Base-by-base conservation (phyloP, 2,888 invertebrate species). In the Dyspetes luteomarginatus region DNA sequence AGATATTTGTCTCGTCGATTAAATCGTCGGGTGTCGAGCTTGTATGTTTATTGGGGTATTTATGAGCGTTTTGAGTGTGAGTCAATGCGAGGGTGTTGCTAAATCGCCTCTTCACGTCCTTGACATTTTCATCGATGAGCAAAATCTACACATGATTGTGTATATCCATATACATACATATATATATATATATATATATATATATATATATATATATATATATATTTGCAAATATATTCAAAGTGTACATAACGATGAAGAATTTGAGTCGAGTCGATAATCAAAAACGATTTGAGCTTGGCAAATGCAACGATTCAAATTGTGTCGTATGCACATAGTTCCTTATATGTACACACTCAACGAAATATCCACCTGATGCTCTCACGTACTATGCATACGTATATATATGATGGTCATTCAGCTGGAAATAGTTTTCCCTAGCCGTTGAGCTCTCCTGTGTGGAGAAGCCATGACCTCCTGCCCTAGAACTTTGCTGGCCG, bases 401-500 rank as follows among this genome's bases (percentile, higher is more conserved):
- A 22, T 60, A 60, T 36, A 65, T 45, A 64, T 55, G 71, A 41
- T 60, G 41, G 43, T 7, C 12, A 36, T 78, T 45, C 45, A 67
- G 73, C 62, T 73, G 68, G 48, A 64, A 79, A 79, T 74, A 73
- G 74, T 74, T 79, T 79, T 79, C 78, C 78, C 62, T 74, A 17
- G 58, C 67, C 28, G 30, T 26, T 17, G 26, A 22, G 60, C 19
- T 74, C 56, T 67, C 56, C 58, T 55, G 71, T 52, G 55, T 50
- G 52, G 50, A 74, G 55, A 60, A 77, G 72, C 77, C 82, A 41
- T 82, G 82, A 81, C 82, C 82, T 82, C 77, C 58, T 82, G 81
- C 74, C 82, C 82, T 80, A 81, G 81, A 82, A 82, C 81, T 78
- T 74, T 68, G 28, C 69, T n/a, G 58, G 45, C 62, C 55, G 41